Base-by-base conservation (phyloP, 2,797 vertebrate species). In the Pristis pectinata region DNA sequence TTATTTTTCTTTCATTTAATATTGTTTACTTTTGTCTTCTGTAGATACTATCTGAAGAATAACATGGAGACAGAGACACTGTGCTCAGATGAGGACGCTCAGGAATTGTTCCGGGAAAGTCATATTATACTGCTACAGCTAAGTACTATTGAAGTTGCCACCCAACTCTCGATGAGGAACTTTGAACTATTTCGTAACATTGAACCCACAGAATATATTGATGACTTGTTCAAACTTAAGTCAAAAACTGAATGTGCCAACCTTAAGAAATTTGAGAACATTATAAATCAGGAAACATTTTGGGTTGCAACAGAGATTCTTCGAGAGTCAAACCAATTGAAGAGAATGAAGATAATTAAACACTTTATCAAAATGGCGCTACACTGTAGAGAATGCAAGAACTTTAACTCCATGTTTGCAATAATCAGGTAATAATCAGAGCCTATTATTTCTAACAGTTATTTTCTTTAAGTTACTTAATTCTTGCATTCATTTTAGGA, bases 381-480 rank as follows among this genome's bases (percentile, higher is more conserved):
- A 67, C 99, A 99, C 96, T 99, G 99, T 96, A 97, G 99, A 95
- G 99, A 99, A 96, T 99, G 99, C 98, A 99, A 99, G 97, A 99
- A 99, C 97, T 99, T 99, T 97, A 99, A 99, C 97, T 99, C 99
- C 0, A 99, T 99, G 99, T 99, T 99, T 95, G 99, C 99, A 95
- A 99, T 99, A 96, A 99, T 99, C 96, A 99, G 99, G 99, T 99
- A 96, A 97, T 95, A 82, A 37, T 56, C 72, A 93, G 17, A 34
- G n/a, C n/a, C 24, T 34, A 3, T 64, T 61, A 80, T 19, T 44
- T 79, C 34, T 61, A n/a, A n/a, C 61, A 89, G 34, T 61, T 89
- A 30, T 82, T 67, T n/a, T 94, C 67, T 44, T 94, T 61, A 70
- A 19, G 61, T 56, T 19, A 79, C 17, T n/a, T 61, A 61, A 64